Evolutionary conservation across 1,140 invertebrate species (phyloP).

Genomic region (Lucilia cuprina): DNA sequence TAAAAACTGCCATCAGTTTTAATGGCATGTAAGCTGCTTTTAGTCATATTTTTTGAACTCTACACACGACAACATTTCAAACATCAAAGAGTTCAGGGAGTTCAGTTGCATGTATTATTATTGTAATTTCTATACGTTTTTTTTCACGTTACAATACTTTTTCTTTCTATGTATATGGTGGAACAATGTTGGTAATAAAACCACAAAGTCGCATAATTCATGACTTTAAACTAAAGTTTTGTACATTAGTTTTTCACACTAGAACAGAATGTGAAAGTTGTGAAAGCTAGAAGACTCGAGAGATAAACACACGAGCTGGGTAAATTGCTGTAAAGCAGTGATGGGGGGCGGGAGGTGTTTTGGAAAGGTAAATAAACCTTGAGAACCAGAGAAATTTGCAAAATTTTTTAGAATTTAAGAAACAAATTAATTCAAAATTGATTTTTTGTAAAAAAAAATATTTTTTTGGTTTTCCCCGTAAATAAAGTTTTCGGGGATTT

Average conservation of each 20-base stretch:
- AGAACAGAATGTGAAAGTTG: background rate
- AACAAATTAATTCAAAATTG: no score
- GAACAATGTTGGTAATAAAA: slow-evolving; percentile 27
- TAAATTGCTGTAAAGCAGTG: background rate
- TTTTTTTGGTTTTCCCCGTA: no score
- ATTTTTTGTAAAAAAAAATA: no score
- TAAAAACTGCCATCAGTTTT: background rate
- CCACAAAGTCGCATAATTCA: slow-evolving; percentile 35
- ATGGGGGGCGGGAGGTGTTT: no score
- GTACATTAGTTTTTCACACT: slow-evolving; percentile 8
- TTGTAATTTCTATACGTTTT: background rate
- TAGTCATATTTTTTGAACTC: background rate
- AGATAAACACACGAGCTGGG: background rate
- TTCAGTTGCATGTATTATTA: slow-evolving; percentile 2
- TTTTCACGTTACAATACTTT: background rate
- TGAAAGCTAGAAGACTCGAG: no score
- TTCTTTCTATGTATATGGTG: background rate
- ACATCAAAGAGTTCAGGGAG: background rate
- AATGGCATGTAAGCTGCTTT: background rate
- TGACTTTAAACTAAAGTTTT: slow-evolving; percentile 25
- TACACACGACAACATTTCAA: background rate
- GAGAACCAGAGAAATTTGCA: no score
- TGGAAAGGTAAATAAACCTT: no score
- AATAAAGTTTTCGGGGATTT: no score
- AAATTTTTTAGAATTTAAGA: no score